Conservation (phyloP, 2,113 vertebrate species). For the Chascanopsetta lugubris region DNA sequence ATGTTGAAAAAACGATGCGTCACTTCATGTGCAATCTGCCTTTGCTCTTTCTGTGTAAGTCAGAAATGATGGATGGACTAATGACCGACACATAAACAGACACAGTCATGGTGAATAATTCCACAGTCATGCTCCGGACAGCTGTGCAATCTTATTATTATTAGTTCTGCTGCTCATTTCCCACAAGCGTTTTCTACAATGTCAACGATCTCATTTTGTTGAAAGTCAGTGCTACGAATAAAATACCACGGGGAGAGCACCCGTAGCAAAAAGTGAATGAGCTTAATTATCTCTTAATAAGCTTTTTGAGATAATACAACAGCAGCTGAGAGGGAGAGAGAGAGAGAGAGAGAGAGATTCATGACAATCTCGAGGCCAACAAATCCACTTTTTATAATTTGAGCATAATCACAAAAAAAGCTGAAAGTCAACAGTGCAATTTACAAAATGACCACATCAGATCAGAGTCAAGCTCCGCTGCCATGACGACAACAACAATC, state of each 20-base stretch:
- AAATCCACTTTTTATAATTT: background rate
- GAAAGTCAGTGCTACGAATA: slow-evolving; percentile 28
- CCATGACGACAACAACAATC: slow-evolving; percentile 1
- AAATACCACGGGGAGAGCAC: slow-evolving; percentile 45
- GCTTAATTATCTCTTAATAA: slow-evolving; percentile 75
- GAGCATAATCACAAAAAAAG: background rate
- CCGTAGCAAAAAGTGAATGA: slow-evolving; percentile 60
- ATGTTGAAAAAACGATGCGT: background rate
- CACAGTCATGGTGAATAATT: slow-evolving; percentile 1
- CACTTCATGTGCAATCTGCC: background rate
- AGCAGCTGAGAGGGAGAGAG: slow-evolving; percentile 18
- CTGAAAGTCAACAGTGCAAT: slow-evolving; percentile 14
- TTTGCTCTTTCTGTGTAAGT: background rate
- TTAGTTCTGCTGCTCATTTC: slow-evolving; percentile 61
- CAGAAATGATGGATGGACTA: background rate
- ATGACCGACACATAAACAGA: background rate
- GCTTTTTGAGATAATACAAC: slow-evolving; percentile 56
- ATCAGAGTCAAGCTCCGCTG: slow-evolving; percentile 16
- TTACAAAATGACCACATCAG: slow-evolving; percentile 18
- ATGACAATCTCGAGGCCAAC: background rate
- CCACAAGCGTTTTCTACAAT: slow-evolving; percentile 58
- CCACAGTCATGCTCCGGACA: slow-evolving; percentile 34
- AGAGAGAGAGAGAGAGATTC: slow-evolving; percentile 8
- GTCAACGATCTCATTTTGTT: slow-evolving; percentile 53
- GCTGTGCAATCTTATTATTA: slow-evolving; percentile 44